Base-by-base conservation (phyloP, 2,113 vertebrate species). In the Ictalurus punctatus region DNA sequence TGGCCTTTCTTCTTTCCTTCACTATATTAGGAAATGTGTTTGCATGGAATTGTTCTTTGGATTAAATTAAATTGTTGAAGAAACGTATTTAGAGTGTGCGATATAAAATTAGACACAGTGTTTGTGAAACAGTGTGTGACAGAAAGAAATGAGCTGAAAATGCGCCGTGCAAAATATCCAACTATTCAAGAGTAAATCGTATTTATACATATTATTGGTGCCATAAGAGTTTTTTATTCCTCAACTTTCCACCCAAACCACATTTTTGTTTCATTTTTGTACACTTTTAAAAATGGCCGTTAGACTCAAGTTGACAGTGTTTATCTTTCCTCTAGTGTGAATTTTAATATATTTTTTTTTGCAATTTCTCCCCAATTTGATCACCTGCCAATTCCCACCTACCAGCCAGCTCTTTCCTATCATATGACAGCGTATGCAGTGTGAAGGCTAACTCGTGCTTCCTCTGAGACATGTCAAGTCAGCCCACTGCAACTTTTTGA, bases 61-160 rank as follows among this genome's bases (percentile, higher is more conserved):
- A 87, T 87, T 52, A 67, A 87, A 87, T 87, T 44, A 7, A 80
- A 80, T 80, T 80, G n/a, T 34, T 71, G 6, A 71, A 54, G 30
- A 21, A 73, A 37, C 21, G 12, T 56, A 56, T 58, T 73, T 58
- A 34, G 30, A 63, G 71, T 6, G 69, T 48, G 85, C 30, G 56
- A 40, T 61, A 40, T 48, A 48, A 87, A 87, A 87, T 87, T 34
- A 80, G 58, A 61, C 58, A 30, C 76, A 21, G 86, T 56, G 54
- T 63, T 86, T 86, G 30, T 27, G 34, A 30, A 61, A 74, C 54
- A 14, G 13, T 6, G n/a, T 16, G 56, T 40, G 56, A 58, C 80
- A 61, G 56, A 83, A 61, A 25, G 58, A 83, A 83, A 34, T 12
- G 54, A 59, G 71, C 7, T 2, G 34, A 19, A 74, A 74, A 48